These are phyloP conservation scores for Dendrocopos noguchii DNA, from an alignment of 2,113 vertebrate genomes.

Conservation along the genomic window DNA sequence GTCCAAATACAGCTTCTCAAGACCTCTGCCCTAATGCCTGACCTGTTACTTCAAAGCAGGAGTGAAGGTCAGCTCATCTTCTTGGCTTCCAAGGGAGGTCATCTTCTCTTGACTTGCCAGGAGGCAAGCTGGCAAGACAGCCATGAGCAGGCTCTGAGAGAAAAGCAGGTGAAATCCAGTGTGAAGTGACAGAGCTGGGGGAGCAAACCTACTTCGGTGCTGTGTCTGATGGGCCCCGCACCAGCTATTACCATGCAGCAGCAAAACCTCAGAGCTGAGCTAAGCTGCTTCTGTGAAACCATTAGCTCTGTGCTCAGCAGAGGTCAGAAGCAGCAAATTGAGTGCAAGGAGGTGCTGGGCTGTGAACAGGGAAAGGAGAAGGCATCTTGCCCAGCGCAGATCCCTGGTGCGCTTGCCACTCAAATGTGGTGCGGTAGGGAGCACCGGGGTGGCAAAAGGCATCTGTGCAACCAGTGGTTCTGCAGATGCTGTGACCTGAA, in stretches of 20 bases:
- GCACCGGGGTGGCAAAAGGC: background rate
- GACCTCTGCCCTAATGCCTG: background rate
- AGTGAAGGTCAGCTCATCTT: background rate
- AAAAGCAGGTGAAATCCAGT: background rate
- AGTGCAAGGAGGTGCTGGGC: background rate
- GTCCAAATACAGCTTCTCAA: background rate
- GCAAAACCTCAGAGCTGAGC: conserved; percentile 20
- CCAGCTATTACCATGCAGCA: background rate
- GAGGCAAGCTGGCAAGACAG: background rate
- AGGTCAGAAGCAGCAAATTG: background rate
- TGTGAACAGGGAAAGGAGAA: background rate
- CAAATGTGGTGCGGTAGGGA: accelerated
- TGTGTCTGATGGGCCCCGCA: background rate
- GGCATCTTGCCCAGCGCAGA: background rate
- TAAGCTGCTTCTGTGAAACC: background rate
- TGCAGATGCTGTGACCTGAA: background rate
- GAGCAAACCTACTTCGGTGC: background rate
- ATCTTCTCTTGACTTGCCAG: background rate
- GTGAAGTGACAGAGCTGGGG: background rate
- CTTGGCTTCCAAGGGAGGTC: background rate
- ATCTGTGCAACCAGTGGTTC: background rate
- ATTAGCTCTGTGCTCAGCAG: background rate
- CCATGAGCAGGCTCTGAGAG: background rate
- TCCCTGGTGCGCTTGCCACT: background rate
- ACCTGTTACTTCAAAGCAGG: background rate